Evolutionary conservation across 2,113 vertebrate species (phyloP).

Genomic region (Macquaria australasica): DNA sequence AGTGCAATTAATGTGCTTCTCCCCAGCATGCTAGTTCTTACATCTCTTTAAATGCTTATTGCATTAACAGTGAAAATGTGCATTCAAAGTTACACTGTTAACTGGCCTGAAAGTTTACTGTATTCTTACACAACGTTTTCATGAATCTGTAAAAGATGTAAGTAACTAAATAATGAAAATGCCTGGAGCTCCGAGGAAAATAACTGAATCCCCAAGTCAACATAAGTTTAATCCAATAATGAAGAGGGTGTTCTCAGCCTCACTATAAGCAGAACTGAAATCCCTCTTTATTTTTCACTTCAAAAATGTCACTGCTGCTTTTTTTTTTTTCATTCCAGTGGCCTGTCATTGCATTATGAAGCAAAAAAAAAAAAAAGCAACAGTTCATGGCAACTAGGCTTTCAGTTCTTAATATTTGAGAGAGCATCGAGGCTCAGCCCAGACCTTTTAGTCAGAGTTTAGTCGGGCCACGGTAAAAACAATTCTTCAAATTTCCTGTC

Average conservation of each 20-base stretch:
- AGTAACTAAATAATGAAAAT: conserved; percentile 24
- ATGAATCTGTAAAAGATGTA: conserved; percentile 1
- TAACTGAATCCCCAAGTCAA: conserved; percentile 22
- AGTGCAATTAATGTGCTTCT: background rate
- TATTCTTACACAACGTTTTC: background rate
- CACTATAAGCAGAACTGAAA: conserved; percentile 13
- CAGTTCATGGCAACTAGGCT: conserved; percentile 8
- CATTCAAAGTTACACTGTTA: conserved; percentile 21
- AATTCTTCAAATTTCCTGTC: conserved; percentile 45
- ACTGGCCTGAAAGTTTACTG: background rate
- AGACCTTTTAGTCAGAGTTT: conserved; percentile 39
- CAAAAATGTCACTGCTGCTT: conserved; percentile 1
- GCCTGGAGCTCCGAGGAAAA: conserved; percentile 20
- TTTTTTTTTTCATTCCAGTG: background rate
- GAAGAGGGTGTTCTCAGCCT: conserved; percentile 8
- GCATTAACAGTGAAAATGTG: background rate
- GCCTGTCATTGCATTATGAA: conserved; percentile 3
- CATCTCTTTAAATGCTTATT: background rate
- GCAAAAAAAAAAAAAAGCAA: too few relatives aligned
- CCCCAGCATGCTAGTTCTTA: background rate
- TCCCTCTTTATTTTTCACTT: background rate
- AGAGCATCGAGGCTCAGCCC: background rate
- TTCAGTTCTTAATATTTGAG: conserved; percentile 17
- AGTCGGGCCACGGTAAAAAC: background rate
- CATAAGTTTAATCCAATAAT: conserved; percentile 47